A percentile compares a stretch with the other conserved stretches of the same genome.
These are phyloP conservation scores for Porites divaricata DNA, from an alignment of 92 coral and sea anemone species.

Conservation along the genomic window DNA sequence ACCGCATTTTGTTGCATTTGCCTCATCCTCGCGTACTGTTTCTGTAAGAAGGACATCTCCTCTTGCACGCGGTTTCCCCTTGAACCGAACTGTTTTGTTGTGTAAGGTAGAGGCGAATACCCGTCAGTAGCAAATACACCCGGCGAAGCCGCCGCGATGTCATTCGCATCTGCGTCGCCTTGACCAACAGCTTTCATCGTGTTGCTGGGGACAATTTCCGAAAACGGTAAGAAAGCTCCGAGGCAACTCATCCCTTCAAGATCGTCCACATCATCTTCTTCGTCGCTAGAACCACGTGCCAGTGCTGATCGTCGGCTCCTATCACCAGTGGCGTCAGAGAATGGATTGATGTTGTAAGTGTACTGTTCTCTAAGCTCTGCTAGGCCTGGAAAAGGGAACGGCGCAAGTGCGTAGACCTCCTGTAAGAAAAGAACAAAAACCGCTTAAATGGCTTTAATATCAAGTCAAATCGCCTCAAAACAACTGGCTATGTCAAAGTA, in stretches of 20 bases:
- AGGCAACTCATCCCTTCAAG: conserved; percentile 86
- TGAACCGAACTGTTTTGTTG: conserved; percentile 64
- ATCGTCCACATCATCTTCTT: conserved; percentile 92
- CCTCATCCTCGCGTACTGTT: conserved; percentile 91
- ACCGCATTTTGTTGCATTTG: conserved; percentile 98
- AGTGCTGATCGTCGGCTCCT: conserved; percentile 69
- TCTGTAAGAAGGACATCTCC: conserved; percentile 84
- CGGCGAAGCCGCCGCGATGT: conserved; percentile 88
- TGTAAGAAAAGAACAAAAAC: conserved; percentile 23
- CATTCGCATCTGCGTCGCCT: conserved; percentile 64
- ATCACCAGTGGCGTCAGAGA: conserved; percentile 72
- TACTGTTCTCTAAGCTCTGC: conserved; percentile 96
- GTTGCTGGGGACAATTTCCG: conserved; percentile 70
- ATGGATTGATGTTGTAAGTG: conserved; percentile 95
- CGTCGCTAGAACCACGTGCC: conserved; percentile 92
- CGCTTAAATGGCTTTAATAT: too few species aligned
- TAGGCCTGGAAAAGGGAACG: conserved; percentile 95
- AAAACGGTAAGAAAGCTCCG: conserved; percentile 91
- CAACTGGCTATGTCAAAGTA: too few species aligned
- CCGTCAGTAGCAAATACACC: conserved; percentile 94
- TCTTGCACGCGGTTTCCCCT: conserved; percentile 54
- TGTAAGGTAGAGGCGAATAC: conserved; percentile 78
- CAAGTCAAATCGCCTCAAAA: too few species aligned
- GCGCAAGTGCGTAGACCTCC: conserved; percentile 95
- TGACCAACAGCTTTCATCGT: conserved; percentile 58